Conservation (phyloP, 2,113 vertebrate genomes). For the Craseonycteris thonglongyai region DNA sequence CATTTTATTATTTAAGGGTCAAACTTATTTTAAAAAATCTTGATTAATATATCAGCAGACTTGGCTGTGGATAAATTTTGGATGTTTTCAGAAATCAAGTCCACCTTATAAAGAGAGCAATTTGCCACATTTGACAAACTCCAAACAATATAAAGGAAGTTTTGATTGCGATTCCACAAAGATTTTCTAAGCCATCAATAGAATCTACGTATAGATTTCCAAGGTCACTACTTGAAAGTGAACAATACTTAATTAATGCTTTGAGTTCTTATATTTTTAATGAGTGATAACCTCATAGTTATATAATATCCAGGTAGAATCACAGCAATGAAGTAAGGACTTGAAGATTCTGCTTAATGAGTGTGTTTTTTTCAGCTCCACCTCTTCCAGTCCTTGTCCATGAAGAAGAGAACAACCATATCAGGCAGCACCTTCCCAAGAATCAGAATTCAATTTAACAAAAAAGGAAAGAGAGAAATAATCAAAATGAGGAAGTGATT, state of each 20-base stretch:
- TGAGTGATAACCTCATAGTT: background rate
- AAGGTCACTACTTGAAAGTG: background rate
- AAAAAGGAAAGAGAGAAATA: constrained; percentile 49
- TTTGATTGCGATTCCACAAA: background rate
- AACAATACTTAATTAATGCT: background rate
- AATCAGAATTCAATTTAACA: constrained; percentile 14
- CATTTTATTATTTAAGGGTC: background rate
- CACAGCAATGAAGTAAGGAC: background rate
- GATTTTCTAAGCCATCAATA: background rate
- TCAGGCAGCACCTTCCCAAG: constrained; percentile 37
- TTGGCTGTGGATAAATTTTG: background rate
- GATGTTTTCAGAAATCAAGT: background rate
- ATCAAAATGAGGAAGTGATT: constrained; percentile 79
- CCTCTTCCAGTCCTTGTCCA: background rate
- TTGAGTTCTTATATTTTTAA: background rate
- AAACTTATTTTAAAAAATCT: background rate
- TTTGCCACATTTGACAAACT: background rate
- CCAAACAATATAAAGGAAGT: background rate
- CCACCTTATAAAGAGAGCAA: background rate
- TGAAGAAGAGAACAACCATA: background rate
- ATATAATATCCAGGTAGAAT: background rate
- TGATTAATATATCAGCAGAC: background rate
- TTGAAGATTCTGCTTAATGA: background rate
- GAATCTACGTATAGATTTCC: background rate
- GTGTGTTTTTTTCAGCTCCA: background rate